Evolutionary conservation across 2,888 invertebrate species (phyloP).

Genomic region (Callyntrura sp.): DNA sequence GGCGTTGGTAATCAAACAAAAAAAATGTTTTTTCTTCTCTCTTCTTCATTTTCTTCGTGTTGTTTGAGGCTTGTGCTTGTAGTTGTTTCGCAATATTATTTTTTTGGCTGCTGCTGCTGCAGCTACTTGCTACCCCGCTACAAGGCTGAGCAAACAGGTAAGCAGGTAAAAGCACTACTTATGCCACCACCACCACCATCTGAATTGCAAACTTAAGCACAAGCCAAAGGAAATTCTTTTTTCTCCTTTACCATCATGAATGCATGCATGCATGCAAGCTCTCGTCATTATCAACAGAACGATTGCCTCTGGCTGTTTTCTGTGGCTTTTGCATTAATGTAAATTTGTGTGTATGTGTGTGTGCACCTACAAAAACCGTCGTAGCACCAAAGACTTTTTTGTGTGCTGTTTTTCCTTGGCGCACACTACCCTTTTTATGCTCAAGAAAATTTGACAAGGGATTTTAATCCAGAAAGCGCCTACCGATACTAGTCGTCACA

Average conservation of each 20-base stretch:
- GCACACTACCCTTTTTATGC: constrained; percentile 19
- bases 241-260: not conserved
- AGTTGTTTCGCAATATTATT: not conserved
- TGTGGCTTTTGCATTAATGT: constrained; percentile 61
- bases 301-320: constrained; percentile 56
- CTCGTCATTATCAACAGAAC: constrained; percentile 37
- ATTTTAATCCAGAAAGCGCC: constrained; percentile 36
- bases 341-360: constrained; percentile 39
- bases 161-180: not conserved
- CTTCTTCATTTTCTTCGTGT: constrained; percentile 17
- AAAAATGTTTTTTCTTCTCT: no score
- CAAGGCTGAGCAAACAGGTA: not conserved
- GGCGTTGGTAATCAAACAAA: constrained; percentile 6
- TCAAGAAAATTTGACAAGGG: constrained; percentile 5
- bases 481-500: no score
- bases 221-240: constrained; percentile 46
- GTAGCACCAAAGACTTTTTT: constrained; percentile 36
- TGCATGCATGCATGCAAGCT: constrained; percentile 31
- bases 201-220: constrained; percentile 41
- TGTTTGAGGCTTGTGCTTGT: not conserved
- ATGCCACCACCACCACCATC: not conserved
- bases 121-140: not conserved
- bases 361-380: constrained; percentile 18
- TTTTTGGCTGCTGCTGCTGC: not conserved
- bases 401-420: not conserved